phyloP scores from a whole-genome alignment of 2,113 vertebrate species.

The Triplophysa dalaica region DNA sequence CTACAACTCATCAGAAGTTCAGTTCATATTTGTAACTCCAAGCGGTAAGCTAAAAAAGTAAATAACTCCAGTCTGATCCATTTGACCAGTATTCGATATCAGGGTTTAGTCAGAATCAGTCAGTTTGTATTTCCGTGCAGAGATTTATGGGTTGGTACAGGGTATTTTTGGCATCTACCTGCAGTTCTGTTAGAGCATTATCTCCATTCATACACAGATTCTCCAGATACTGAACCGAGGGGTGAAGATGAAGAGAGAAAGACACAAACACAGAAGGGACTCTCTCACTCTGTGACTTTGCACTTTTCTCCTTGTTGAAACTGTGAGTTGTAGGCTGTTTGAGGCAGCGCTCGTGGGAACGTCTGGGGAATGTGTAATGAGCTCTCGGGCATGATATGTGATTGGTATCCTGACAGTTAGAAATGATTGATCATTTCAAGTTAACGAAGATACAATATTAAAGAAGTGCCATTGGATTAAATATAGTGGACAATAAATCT shows the following conservation, averaged over 20 bases:
- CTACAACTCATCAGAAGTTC: too few species aligned
- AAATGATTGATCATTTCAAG: constrained; percentile 10
- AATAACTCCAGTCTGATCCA: too few species aligned
- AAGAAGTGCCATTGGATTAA: neutral
- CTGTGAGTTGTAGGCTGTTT: constrained; percentile 39
- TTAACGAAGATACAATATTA: neutral
- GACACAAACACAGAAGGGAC: neutral
- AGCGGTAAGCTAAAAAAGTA: too few species aligned
- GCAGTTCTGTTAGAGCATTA: neutral
- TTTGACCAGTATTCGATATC: neutral
- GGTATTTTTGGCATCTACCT: constrained; percentile 20
- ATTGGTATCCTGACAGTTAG: constrained; percentile 39
- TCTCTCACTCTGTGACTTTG: constrained; percentile 38
- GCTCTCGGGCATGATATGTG: constrained; percentile 56
- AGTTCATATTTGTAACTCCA: too few species aligned
- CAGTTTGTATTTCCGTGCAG: neutral
- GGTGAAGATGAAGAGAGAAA: neutral
- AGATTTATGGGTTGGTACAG: neutral
- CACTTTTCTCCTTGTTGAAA: constrained; percentile 48
- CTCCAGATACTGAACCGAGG: constrained; percentile 17
- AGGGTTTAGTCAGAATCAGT: neutral
- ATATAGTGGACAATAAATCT: neutral
- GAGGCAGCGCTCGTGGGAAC: constrained; percentile 41
- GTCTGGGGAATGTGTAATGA: constrained; percentile 62
- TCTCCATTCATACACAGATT: constrained; percentile 2